phyloP scores from a whole-genome alignment of 2,888 invertebrate species.

The Embidobia sp. region DNA sequence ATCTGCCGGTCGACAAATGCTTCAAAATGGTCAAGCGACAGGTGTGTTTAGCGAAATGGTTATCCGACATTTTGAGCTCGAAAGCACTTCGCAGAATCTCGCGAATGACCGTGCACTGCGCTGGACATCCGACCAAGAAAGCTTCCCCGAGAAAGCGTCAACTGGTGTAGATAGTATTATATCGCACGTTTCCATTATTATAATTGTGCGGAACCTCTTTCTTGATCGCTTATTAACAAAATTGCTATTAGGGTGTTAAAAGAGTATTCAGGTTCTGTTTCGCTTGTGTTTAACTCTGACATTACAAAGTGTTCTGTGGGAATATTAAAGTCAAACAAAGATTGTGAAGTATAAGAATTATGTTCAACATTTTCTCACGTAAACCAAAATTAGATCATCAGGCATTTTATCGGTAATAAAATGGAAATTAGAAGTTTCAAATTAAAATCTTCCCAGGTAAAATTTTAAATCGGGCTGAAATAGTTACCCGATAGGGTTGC shows the following conservation, averaged over 20 bases:
- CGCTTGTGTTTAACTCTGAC: no score
- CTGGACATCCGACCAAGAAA: constrained; percentile 21
- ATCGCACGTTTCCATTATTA: constrained; percentile 36
- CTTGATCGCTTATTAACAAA: constrained; percentile 20
- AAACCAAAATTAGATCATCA: no score
- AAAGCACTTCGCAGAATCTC: constrained; percentile 47
- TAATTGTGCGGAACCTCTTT: constrained; percentile 27
- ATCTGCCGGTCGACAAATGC: constrained; percentile 57
- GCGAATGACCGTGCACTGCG: constrained; percentile 44
- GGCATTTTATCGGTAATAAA: no score
- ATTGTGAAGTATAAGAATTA: no score
- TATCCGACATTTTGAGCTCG: constrained; percentile 46
- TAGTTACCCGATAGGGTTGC: no score
- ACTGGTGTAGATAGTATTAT: not conserved
- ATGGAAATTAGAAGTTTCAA: no score
- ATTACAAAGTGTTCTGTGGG: no score
- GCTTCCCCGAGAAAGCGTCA: constrained; percentile 6
- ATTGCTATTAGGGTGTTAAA: not conserved
- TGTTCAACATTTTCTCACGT: no score
- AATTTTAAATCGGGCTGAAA: no score
- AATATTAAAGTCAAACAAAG: no score
- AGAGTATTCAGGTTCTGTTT: no score
- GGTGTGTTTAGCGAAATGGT: constrained; percentile 62
- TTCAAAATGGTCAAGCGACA: constrained; percentile 54
- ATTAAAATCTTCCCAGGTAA: no score